These are phyloP conservation scores for Proteles cristata DNA, from an alignment of 2,113 vertebrate genomes.

Conservation along the genomic window DNA sequence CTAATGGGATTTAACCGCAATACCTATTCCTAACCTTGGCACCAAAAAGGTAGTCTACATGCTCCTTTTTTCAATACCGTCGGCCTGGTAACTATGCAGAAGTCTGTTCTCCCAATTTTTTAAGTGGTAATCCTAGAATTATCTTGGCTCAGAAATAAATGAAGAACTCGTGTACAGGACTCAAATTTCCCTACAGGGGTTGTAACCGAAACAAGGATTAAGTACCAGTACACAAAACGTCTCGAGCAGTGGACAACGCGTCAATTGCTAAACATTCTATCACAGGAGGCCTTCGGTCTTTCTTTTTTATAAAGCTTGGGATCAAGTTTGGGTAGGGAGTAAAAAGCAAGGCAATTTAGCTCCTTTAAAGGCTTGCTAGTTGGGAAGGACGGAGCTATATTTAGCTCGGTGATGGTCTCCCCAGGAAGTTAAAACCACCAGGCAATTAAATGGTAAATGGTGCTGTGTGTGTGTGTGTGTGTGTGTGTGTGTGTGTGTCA, in stretches of 20 bases:
- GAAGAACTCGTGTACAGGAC: slow-evolving; percentile 76
- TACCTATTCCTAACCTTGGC: slow-evolving; percentile 75
- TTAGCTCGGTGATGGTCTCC: not conserved
- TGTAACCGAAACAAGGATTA: slow-evolving; percentile 74
- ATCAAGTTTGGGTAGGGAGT: slow-evolving; percentile 41
- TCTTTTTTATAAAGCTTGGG: not conserved
- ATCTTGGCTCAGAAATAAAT: slow-evolving; percentile 80
- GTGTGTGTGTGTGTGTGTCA: not conserved
- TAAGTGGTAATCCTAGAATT: slow-evolving; percentile 83
- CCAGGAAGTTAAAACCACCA: not conserved
- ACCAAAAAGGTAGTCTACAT: not conserved
- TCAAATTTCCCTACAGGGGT: slow-evolving; percentile 75
- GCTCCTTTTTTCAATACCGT: slow-evolving; percentile 59
- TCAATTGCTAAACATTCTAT: not conserved
- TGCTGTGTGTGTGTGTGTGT: not conserved
- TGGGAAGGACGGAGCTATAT: slow-evolving; percentile 25
- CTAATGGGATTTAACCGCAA: slow-evolving; percentile 80
- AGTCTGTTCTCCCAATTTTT: slow-evolving; percentile 75
- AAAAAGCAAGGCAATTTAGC: slow-evolving; percentile 25
- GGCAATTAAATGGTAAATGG: slow-evolving; percentile 46
- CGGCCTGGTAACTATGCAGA: slow-evolving; percentile 64
- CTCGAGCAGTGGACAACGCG: not conserved
- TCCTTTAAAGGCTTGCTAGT: slow-evolving; percentile 43
- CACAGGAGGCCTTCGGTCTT: not conserved
- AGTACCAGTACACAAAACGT: slow-evolving; percentile 67